phyloP scores from a whole-genome alignment of 30 jellyfish, hydroid and myxozoan species.

The Turritopsis rubra region DNA sequence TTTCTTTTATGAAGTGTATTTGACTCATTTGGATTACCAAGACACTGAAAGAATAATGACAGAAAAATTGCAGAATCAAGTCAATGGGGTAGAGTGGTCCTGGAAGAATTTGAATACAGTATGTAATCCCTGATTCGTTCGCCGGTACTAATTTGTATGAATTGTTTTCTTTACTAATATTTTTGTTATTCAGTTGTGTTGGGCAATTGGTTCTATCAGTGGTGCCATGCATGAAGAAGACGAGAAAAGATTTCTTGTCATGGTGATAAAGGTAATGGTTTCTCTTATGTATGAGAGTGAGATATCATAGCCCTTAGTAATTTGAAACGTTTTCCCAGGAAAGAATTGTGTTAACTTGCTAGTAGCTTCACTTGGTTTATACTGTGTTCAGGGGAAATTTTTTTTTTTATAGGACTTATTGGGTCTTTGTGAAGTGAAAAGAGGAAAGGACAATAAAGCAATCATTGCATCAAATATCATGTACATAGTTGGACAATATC shows the following conservation, averaged over 20 bases:
- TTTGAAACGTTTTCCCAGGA: not conserved
- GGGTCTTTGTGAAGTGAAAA: conserved; percentile 88
- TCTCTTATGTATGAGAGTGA: no score
- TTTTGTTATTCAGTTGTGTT: conserved; percentile 66
- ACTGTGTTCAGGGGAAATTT: no score
- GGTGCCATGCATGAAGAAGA: conserved; percentile 99
- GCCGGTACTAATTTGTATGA: not conserved
- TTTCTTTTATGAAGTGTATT: conserved; percentile 49
- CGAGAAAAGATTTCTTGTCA: conserved; percentile 91
- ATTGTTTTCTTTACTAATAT: not conserved
- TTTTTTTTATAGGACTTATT: conserved; percentile 62
- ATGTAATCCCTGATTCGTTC: not conserved
- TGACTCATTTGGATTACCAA: conserved; percentile 97
- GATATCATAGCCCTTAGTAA: not conserved
- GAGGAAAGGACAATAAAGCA: conserved; percentile 99
- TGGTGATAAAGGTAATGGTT: conserved; percentile 91
- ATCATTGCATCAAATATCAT: conserved; percentile 95
- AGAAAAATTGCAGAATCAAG: conserved; percentile 88
- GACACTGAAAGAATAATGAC: conserved; percentile 97
- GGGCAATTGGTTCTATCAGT: conserved; percentile 99
- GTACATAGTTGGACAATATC: conserved; percentile 99
- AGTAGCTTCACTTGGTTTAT: no score
- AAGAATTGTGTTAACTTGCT: no score
- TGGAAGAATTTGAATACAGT: conserved; percentile 96
- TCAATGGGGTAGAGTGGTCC: conserved; percentile 96